These are phyloP conservation scores for Cephus rjabovi DNA, from an alignment of 2,888 invertebrate species.

Conservation along the genomic window DNA sequence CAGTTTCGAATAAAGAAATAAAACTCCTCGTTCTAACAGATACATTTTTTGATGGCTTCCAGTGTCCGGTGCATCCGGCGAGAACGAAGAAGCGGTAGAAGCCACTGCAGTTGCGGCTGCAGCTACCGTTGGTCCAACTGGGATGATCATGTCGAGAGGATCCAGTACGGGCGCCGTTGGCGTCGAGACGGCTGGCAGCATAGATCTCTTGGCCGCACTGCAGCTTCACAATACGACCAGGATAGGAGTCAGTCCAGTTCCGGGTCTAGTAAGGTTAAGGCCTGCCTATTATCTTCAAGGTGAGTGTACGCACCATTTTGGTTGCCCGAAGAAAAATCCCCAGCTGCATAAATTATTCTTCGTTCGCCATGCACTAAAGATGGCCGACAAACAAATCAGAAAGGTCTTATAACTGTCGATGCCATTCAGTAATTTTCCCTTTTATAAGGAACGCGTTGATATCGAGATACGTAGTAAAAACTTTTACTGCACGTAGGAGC, in stretches of 20 bases:
- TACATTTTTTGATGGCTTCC: constrained; percentile 29
- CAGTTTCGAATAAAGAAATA: too few species aligned
- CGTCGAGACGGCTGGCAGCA: constrained; percentile 64
- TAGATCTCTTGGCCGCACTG: constrained; percentile 84
- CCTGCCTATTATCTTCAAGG: constrained; percentile 82
- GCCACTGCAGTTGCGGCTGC: constrained; percentile 27
- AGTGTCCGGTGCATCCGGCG: constrained; percentile 59
- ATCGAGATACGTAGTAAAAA: too few species aligned
- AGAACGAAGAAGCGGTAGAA: constrained; percentile 50
- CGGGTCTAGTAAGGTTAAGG: constrained; percentile 77
- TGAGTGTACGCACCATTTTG: constrained; percentile 57
- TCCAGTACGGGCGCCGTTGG: constrained; percentile 45
- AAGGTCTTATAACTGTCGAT: too few species aligned
- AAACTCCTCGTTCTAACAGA: too few species aligned
- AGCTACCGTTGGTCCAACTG: constrained; percentile 18
- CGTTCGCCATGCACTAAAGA: too few species aligned
- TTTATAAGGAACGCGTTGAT: too few species aligned
- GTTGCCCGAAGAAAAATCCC: not conserved
- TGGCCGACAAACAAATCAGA: too few species aligned
- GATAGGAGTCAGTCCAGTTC: constrained; percentile 76
- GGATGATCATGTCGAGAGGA: constrained; percentile 43
- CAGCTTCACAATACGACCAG: constrained; percentile 82
- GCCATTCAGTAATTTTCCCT: too few species aligned
- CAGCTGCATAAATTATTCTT: too few species aligned
- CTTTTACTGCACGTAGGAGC: too few species aligned